Percentiles rank a stretch among this genome's conserved stretches.
Evolutionary conservation across 2,113 vertebrate species (phyloP).

Genomic region (Sander vitreus): DNA sequence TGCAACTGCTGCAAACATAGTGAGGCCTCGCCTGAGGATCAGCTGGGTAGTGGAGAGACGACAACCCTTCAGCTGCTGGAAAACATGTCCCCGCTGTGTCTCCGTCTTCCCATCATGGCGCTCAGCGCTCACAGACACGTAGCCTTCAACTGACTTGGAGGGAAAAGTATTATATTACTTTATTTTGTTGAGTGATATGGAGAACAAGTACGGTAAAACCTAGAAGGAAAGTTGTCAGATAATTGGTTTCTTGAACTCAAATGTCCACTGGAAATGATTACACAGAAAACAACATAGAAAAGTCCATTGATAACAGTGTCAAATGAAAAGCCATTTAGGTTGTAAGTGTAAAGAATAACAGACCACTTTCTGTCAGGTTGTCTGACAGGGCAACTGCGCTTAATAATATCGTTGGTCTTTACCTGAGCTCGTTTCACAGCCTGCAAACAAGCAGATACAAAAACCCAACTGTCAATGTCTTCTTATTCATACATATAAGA

Average conservation of each 20-base stretch:
- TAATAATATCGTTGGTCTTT: constrained; percentile 24
- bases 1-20: too few relatives aligned
- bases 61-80: constrained; percentile 1
- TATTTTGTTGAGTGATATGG: neutral
- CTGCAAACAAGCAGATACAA: constrained; percentile 51
- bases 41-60: constrained; percentile 78
- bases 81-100: neutral
- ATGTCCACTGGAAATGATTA: neutral
- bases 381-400: neutral
- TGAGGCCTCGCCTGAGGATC: neutral
- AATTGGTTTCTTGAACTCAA: neutral
- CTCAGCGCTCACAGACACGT: constrained; percentile 17
- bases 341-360: neutral
- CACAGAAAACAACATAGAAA: too few relatives aligned
- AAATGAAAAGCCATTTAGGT: neutral
- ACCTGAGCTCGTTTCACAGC: constrained; percentile 69
- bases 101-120: neutral
- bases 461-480: neutral
- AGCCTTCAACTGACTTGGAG: constrained; percentile 62
- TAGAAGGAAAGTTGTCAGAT: neutral
- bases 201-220: neutral
- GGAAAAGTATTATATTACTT: neutral
- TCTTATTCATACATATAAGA: neutral
- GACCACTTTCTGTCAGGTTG: constrained; percentile 18
- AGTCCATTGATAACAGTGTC: neutral